These are phyloP conservation scores for Aporophyla lueneburgensis DNA, from an alignment of 2,888 invertebrate genomes.

Conservation along the genomic window DNA sequence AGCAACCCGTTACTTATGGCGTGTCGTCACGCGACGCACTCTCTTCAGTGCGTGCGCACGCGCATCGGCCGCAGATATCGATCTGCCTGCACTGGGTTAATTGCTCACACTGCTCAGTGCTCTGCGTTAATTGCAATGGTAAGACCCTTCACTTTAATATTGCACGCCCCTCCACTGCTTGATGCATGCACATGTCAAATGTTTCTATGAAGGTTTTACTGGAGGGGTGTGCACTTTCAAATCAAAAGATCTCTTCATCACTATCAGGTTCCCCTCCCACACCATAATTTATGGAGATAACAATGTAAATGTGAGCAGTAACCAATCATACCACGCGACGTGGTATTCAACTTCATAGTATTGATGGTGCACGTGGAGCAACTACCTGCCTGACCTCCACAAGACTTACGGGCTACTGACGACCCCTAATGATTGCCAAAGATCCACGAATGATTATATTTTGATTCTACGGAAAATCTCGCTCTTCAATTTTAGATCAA, in stretches of 20 bases:
- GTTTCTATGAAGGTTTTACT: not conserved
- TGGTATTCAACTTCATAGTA: too few species aligned
- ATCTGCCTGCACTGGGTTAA: constrained; percentile 62
- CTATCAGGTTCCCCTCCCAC: not conserved
- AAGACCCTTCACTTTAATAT: not conserved
- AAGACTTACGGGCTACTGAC: too few species aligned
- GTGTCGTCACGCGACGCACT: constrained; percentile 50
- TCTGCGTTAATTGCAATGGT: constrained; percentile 11
- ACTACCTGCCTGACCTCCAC: too few species aligned
- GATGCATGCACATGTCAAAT: not conserved
- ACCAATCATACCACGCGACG: too few species aligned
- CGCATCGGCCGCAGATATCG: constrained; percentile 42
- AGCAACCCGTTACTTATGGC: constrained; percentile 40
- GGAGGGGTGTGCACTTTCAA: not conserved
- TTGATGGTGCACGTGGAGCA: too few species aligned
- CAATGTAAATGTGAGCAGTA: not conserved
- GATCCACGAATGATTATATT: not conserved
- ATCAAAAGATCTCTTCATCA: not conserved
- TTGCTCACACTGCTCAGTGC: constrained; percentile 20
- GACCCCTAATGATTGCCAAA: too few species aligned
- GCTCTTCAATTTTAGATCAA: not conserved
- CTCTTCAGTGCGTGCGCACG: constrained; percentile 46
- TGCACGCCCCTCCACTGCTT: not conserved
- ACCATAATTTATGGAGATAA: constrained; percentile 8
- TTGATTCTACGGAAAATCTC: not conserved